Conservation (phyloP, 1,140 invertebrate species). For the Armadillidium nasatum region DNA sequence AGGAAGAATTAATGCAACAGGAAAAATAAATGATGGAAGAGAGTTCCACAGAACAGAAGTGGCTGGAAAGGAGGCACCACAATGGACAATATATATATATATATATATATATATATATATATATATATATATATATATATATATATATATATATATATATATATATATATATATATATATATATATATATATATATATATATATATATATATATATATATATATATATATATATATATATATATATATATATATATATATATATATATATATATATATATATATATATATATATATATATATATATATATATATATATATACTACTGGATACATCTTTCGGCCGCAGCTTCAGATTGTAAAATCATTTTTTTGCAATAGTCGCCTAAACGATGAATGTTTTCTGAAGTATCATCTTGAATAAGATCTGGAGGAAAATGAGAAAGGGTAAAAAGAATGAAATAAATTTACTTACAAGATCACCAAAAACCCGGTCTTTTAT, state of each 20-base stretch:
- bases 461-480: neutral
- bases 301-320: neutral
- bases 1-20: too few species aligned
- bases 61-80: too few species aligned
- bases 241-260: slow-evolving; percentile 7
- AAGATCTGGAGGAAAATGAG: neutral
- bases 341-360: slow-evolving; percentile 5
- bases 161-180: too few species aligned
- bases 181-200: too few species aligned
- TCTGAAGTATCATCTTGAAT: slow-evolving; percentile 18
- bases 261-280: neutral
- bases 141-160: too few species aligned
- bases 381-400: slow-evolving; percentile 18
- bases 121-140: too few species aligned
- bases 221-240: slow-evolving; percentile 18
- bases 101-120: too few species aligned
- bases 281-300: neutral
- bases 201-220: too few species aligned
- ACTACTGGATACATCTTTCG: slow-evolving; percentile 20
- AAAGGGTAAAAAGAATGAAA: neutral
- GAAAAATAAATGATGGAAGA: too few species aligned
- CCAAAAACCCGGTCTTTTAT: neutral
- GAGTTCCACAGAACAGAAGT: too few species aligned
- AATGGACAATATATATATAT: too few species aligned
- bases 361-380: slow-evolving; percentile 24